Conservation (phyloP, 53 echinoderm and acorn worm species). For the Actinopyga echinites region DNA sequence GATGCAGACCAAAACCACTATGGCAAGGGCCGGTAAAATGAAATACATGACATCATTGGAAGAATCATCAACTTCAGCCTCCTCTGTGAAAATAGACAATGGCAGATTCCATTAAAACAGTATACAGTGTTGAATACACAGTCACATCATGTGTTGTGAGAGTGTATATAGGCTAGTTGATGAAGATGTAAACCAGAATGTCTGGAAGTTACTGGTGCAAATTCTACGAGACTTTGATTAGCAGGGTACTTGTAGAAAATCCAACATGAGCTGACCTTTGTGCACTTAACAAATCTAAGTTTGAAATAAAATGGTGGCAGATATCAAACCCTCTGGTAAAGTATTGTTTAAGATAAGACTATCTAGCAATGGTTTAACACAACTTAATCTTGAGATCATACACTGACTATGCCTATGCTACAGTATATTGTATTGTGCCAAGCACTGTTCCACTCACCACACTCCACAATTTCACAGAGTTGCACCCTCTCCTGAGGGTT, state of each 20-base stretch:
- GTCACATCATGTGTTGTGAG: too few species aligned
- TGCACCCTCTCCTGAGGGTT: conserved; percentile 73
- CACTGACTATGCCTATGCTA: not conserved
- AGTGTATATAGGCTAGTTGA: not conserved
- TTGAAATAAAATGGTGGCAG: too few species aligned
- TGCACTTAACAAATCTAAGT: too few species aligned
- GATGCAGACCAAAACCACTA: conserved; percentile 66
- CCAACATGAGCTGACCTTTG: too few species aligned
- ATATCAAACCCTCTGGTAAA: too few species aligned
- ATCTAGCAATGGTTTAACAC: not conserved
- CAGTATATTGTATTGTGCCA: not conserved
- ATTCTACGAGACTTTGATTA: too few species aligned
- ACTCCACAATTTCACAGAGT: conserved; percentile 78
- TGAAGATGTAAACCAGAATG: not conserved
- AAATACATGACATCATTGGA: conserved; percentile 70
- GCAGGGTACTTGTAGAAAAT: too few species aligned
- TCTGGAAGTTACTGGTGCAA: too few species aligned
- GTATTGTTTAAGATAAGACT: not conserved
- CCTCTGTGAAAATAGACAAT: not conserved
- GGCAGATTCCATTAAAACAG: not conserved
- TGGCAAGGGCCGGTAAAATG: conserved; percentile 85
- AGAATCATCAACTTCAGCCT: not conserved
- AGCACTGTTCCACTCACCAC: conserved; percentile 70
- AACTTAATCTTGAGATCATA: not conserved
- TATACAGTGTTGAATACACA: not conserved